These are phyloP conservation scores for Anthonomus grandis DNA, from an alignment of 1,140 invertebrate species.

Conservation along the genomic window DNA sequence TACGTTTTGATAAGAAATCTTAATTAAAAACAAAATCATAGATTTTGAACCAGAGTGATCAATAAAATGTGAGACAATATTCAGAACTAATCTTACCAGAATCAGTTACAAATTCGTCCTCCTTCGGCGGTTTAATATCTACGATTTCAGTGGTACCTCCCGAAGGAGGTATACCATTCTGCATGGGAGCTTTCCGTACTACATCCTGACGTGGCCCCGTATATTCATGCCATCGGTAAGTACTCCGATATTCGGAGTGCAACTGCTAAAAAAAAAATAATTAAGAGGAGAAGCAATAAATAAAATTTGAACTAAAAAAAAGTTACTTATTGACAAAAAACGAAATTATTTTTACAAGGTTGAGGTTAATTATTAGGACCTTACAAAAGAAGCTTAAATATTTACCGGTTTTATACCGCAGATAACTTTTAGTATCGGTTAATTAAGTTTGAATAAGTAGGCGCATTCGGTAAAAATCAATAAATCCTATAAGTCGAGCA, in stretches of 20 bases:
- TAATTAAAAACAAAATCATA: no score
- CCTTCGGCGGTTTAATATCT: conserved; percentile 11
- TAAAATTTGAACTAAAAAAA: conserved; percentile 5
- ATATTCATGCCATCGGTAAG: conserved; percentile 90
- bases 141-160: conserved; percentile 40
- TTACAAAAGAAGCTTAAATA: no score
- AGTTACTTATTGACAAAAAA: background rate
- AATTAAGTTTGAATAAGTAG: no score
- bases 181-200: conserved; percentile 61
- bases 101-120: conserved; percentile 32
- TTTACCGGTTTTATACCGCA: no score
- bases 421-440: no score
- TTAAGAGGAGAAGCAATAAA: background rate
- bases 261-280: conserved; percentile 55
- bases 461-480: no score
- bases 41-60: no score
- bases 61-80: no score
- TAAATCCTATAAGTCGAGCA: no score
- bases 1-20: no score
- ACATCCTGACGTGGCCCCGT: conserved; percentile 63
- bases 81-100: conserved; percentile 21
- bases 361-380: no score
- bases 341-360: background rate
- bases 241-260: conserved; percentile 88
- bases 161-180: conserved; percentile 56